Conservation (phyloP, 2,888 invertebrate genomes). For the Neocrepidodera transversa region DNA sequence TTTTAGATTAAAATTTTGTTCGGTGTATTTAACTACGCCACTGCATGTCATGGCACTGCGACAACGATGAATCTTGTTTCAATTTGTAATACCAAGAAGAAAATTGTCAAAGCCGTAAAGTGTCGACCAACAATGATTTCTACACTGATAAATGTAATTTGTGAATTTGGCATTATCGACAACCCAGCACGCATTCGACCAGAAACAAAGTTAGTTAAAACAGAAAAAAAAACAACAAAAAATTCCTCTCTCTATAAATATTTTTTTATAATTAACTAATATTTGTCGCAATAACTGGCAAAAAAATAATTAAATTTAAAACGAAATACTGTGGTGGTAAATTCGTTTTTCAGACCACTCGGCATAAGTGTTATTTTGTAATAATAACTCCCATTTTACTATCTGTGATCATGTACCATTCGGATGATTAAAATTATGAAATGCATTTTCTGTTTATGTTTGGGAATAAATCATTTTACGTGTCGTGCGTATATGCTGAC, state of each 20-base stretch:
- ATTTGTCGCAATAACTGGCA: too few species aligned
- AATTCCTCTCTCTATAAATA: too few species aligned
- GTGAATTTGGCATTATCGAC: slow-evolving; percentile 1
- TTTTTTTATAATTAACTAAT: too few species aligned
- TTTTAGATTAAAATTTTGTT: too few species aligned
- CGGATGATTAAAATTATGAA: slow-evolving; percentile 17
- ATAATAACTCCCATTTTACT: slow-evolving; percentile 15
- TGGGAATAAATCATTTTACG: slow-evolving; percentile 22
- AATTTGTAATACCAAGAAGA: slow-evolving; percentile 41
- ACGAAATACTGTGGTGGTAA: not conserved
- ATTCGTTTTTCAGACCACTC: not conserved
- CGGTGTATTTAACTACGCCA: too few species aligned
- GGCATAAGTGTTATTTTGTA: not conserved
- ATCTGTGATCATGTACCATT: slow-evolving; percentile 8
- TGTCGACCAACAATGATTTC: slow-evolving; percentile 45
- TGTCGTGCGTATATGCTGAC: slow-evolving; percentile 17
- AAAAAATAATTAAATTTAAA: too few species aligned
- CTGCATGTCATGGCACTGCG: slow-evolving; percentile 20
- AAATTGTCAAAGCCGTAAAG: slow-evolving; percentile 42
- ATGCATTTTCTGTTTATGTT: slow-evolving; percentile 12
- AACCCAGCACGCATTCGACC: not conserved
- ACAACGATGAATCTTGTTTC: slow-evolving; percentile 34
- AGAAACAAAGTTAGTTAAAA: too few species aligned
- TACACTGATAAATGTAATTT: slow-evolving; percentile 21
- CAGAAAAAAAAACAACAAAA: too few species aligned